Evolutionary conservation across 2,113 vertebrate genomes (phyloP).

Genomic region (Arothron firmamentum): DNA sequence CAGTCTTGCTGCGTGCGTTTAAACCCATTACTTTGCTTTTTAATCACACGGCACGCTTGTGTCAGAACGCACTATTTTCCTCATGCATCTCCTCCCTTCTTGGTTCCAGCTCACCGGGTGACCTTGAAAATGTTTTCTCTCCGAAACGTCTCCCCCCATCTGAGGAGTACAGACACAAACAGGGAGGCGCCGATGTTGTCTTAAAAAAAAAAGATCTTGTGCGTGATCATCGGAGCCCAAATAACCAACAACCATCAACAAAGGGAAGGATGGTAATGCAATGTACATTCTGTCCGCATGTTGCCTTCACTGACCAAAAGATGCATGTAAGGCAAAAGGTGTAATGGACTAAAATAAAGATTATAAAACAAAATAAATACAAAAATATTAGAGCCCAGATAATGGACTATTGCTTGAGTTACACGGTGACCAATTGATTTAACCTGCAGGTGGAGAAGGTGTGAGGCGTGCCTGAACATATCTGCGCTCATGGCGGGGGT

Average conservation of each 20-base stretch:
- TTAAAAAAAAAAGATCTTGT: not conserved
- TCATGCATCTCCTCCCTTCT: slow-evolving; percentile 86
- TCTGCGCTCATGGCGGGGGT: not conserved
- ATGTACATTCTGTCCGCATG: slow-evolving; percentile 15
- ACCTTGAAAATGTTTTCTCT: slow-evolving; percentile 99
- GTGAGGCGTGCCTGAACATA: not conserved
- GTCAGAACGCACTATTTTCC: slow-evolving; percentile 93
- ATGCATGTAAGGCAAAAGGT: not conserved
- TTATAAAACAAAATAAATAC: not conserved
- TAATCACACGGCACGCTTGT: slow-evolving; percentile 92
- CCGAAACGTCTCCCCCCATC: slow-evolving; percentile 78
- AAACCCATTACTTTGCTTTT: slow-evolving; percentile 99
- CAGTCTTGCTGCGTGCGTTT: slow-evolving; percentile 94
- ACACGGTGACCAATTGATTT: slow-evolving; percentile 46
- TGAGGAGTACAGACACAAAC: slow-evolving; percentile 19
- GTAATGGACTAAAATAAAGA: not conserved
- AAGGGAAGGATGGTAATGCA: not conserved
- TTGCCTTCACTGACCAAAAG: not conserved
- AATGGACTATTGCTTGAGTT: slow-evolving; percentile 40
- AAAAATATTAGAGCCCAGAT: slow-evolving; percentile 43
- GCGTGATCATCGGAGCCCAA: not conserved
- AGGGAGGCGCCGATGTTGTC: not conserved
- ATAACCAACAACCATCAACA: not conserved
- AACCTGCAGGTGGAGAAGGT: slow-evolving; percentile 38
- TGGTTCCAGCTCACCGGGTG: slow-evolving; percentile 92